Base-by-base conservation (phyloP, 2,888 invertebrate genomes). In the Tipula unca region DNA sequence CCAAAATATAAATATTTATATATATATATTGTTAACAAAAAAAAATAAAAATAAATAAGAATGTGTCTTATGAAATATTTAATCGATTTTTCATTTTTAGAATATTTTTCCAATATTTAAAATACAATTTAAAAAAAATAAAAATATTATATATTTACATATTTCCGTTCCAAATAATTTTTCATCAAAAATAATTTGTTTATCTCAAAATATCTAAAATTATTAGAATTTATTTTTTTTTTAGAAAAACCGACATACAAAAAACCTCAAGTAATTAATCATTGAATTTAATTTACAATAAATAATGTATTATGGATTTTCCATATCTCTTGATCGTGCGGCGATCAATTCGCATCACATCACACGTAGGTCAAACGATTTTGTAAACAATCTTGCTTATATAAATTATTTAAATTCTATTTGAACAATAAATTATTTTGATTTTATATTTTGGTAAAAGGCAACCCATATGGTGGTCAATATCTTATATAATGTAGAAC, bases 141-240 rank as follows among this genome's bases (percentile, higher is more conserved):
- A n/a, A n/a, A n/a, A n/a, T n/a, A n/a, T n/a, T n/a, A 48, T 48
- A n/a, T 17, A 69, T 69, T 69, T 69, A 69, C 69, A 69, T 69
- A 69, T 69, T 69, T 69, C 69, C 69, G 69, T 69, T 69, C 69
- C 69, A 69, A 69, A 69, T 69, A 69, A 25, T 69, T 69, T 69
- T 69, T 69, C 20, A 69, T 69, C 3, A 25, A 25, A 69, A 32
- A 32, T 32, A 32, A 32, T 32, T 54, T 69, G 25, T 69, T 69
- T 69, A 69, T 69, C 69, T 69, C 20, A 69, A 69, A 8, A 10
- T 6, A 25, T 10, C 10, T 69, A n/a, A 69, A 69, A 69, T 69
- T 69, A 69, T 69, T 69, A 69, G 69, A 25, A n/a, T 69, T n/a
- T n/a, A n/a, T n/a, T n/a, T n/a, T n/a, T n/a, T n/a, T n/a, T n/a